Percentiles rank a stretch among this genome's conserved stretches.
These are phyloP conservation scores for Ataeniobius toweri DNA, from an alignment of 2,797 vertebrate genomes.

Conservation along the genomic window DNA sequence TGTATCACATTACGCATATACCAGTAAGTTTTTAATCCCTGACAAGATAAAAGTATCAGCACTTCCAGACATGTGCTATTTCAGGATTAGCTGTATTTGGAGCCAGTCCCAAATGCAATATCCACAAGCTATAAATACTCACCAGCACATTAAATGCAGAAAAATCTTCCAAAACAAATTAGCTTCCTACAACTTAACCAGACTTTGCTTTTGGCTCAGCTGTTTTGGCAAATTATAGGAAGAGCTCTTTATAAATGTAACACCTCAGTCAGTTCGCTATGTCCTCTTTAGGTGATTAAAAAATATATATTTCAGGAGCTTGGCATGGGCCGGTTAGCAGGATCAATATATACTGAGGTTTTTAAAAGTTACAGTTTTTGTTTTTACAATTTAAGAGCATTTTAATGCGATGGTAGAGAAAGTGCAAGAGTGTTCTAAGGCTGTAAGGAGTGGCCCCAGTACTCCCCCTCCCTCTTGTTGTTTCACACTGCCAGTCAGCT, in stretches of 20 bases:
- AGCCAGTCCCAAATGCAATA: not conserved
- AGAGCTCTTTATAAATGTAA: not conserved
- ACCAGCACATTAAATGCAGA: not conserved
- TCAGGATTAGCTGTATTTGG: slow-evolving; percentile 6
- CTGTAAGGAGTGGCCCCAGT: too few species aligned
- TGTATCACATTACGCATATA: not conserved
- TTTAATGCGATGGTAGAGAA: not conserved
- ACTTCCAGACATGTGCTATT: not conserved
- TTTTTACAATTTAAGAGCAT: too few species aligned
- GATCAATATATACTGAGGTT: not conserved
- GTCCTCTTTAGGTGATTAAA: not conserved
- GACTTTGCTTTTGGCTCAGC: not conserved
- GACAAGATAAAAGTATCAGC: slow-evolving; percentile 3
- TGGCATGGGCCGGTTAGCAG: not conserved
- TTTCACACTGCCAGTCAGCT: too few species aligned
- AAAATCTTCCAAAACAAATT: slow-evolving; percentile 11
- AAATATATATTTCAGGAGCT: not conserved
- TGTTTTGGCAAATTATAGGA: not conserved
- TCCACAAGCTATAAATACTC: slow-evolving; percentile 21
- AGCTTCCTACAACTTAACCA: not conserved
- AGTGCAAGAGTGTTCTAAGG: not conserved
- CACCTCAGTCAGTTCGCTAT: not conserved
- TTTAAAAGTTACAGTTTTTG: not conserved
- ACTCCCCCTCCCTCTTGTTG: too few species aligned
- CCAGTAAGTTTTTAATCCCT: not conserved